Percentiles rank a stretch among this genome's conserved stretches.
These are phyloP conservation scores for Nymphalis c-album DNA, from an alignment of 2,888 invertebrate species.

Conservation along the genomic window DNA sequence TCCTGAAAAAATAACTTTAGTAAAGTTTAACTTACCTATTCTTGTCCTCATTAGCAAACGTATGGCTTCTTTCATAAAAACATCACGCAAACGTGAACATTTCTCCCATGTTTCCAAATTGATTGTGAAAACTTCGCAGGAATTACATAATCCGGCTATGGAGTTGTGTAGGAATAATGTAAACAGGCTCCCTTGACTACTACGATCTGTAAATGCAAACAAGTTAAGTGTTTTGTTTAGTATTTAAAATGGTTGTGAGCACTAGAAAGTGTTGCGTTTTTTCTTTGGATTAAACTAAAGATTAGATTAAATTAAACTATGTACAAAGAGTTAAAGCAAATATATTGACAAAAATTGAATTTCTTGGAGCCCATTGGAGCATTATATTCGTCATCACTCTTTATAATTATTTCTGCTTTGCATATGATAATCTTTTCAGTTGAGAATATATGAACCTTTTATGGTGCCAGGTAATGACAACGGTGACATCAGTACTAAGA, in stretches of 20 bases:
- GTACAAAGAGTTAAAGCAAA: too few relatives aligned
- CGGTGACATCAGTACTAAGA: conserved; percentile 96
- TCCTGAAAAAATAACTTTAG: neutral
- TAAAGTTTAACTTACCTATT: conserved; percentile 47
- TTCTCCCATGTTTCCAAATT: conserved; percentile 94
- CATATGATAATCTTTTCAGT: too few relatives aligned
- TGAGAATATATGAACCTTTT: conserved; percentile 82
- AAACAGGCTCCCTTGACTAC: conserved; percentile 91
- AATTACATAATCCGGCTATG: conserved; percentile 90
- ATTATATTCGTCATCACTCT: too few relatives aligned
- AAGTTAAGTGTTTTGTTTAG: too few relatives aligned
- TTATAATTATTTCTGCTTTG: too few relatives aligned
- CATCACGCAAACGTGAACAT: conserved; percentile 92
- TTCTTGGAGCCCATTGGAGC: too few relatives aligned
- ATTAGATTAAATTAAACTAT: too few relatives aligned
- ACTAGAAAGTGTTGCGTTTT: too few relatives aligned
- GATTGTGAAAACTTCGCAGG: conserved; percentile 93
- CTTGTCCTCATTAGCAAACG: conserved; percentile 90
- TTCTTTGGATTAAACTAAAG: too few relatives aligned
- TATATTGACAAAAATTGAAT: too few relatives aligned
- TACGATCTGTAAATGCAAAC: conserved; percentile 82
- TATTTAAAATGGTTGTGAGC: too few relatives aligned
- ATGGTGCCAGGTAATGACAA: conserved; percentile 92
- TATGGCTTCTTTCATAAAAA: conserved; percentile 94
- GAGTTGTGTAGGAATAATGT: conserved; percentile 98